Evolutionary conservation across 2,888 invertebrate genomes (phyloP).

Genomic region (Protophormia terraenovae): DNA sequence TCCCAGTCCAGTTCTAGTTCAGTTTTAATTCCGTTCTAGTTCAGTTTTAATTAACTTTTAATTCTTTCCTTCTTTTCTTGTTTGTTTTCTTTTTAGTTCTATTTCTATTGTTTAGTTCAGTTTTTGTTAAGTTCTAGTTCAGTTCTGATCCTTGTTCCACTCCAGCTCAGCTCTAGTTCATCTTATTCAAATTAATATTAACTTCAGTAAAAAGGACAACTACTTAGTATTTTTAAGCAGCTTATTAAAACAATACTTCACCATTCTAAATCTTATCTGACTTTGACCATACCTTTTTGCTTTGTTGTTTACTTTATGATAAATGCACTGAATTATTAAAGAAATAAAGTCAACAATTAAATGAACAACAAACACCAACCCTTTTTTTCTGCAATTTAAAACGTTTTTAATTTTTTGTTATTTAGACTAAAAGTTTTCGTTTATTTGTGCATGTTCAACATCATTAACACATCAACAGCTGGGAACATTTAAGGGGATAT

Average conservation of each 20-base stretch:
- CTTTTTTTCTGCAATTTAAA: slow-evolving; percentile 23
- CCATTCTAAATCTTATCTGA: background rate
- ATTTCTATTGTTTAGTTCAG: no score
- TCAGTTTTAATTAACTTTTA: no score
- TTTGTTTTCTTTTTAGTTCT: no score
- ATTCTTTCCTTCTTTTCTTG: no score
- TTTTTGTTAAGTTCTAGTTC: no score
- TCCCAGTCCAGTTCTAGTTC: no score
- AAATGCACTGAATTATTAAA: background rate
- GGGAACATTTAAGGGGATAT: slow-evolving; percentile 2
- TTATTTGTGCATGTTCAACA: slow-evolving; percentile 62
- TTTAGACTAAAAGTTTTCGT: background rate
- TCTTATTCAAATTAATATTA: no score
- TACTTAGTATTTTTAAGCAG: background rate
- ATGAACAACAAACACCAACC: slow-evolving; percentile 35
- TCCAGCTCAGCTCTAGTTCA: no score
- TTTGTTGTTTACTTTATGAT: slow-evolving; percentile 6
- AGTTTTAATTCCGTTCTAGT: no score
- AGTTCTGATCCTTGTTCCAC: no score
- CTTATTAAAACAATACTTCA: slow-evolving; percentile 5
- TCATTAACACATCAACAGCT: slow-evolving; percentile 68
- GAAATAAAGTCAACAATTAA: slow-evolving; percentile 41
- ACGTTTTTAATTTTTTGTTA: background rate
- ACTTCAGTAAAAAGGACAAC: no score
- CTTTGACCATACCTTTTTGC: background rate